phyloP scores from a whole-genome alignment of 2,888 invertebrate genomes.

The Drosophila glabriapex region DNA sequence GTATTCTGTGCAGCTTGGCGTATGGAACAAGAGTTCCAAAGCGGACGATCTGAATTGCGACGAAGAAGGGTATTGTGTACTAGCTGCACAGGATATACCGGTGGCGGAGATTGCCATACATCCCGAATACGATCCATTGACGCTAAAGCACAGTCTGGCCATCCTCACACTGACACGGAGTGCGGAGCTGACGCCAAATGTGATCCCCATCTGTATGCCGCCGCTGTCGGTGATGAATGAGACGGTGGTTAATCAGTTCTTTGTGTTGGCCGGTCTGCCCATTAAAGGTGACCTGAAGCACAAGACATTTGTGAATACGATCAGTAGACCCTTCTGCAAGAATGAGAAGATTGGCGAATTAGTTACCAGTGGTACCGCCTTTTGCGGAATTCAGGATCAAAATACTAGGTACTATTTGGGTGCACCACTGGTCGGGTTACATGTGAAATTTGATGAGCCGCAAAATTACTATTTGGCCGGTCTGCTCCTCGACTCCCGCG shows the following conservation, averaged over 20 bases:
- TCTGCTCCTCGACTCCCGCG: slow-evolving; percentile 50
- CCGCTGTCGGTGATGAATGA: slow-evolving; percentile 38
- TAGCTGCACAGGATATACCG: slow-evolving; percentile 63
- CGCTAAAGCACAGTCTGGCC: slow-evolving; percentile 56
- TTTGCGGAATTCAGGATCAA: slow-evolving; percentile 55
- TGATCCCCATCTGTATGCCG: slow-evolving; percentile 68
- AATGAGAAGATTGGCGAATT: slow-evolving; percentile 20
- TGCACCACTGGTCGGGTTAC: slow-evolving; percentile 60
- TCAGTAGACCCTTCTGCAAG: slow-evolving; percentile 50
- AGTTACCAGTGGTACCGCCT: slow-evolving; percentile 41
- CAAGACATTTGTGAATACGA: slow-evolving; percentile 56
- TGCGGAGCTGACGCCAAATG: slow-evolving; percentile 52
- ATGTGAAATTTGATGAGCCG: slow-evolving; percentile 43
- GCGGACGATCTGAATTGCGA: slow-evolving; percentile 40
- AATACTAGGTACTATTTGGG: slow-evolving; percentile 40
- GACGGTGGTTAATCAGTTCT: slow-evolving; percentile 50
- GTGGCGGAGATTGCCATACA: slow-evolving; percentile 58
- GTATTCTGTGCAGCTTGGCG: slow-evolving; percentile 63
- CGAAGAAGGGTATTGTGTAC: slow-evolving; percentile 54
- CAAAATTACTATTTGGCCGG: slow-evolving; percentile 63
- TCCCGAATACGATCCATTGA: slow-evolving; percentile 62
- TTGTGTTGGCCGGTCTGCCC: slow-evolving; percentile 52
- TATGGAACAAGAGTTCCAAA: slow-evolving; percentile 58
- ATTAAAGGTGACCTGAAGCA: slow-evolving; percentile 21
- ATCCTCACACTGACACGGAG: slow-evolving; percentile 52